Evolutionary conservation across 2,797 vertebrate species (phyloP).

Genomic region (Eremophila alpestris): DNA sequence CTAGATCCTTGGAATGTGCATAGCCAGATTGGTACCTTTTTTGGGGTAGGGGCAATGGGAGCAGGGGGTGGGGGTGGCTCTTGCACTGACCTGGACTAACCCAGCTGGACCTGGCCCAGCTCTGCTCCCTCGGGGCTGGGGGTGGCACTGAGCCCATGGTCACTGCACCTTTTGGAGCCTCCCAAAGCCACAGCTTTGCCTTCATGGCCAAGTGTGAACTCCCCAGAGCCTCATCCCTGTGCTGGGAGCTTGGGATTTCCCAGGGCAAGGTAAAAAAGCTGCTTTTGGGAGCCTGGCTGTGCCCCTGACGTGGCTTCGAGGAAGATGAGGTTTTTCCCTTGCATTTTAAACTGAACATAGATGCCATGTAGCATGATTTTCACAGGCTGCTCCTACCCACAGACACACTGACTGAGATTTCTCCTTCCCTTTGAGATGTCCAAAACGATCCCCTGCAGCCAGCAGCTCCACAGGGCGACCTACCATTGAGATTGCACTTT

Average conservation of each 20-base stretch:
- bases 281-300: background rate
- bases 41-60: background rate
- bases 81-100: background rate
- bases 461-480: background rate
- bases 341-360: background rate
- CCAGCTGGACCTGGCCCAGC: background rate
- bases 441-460: background rate
- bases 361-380: background rate
- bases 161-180: background rate
- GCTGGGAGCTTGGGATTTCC: background rate
- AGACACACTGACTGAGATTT: background rate
- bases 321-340: background rate
- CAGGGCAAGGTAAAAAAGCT: background rate
- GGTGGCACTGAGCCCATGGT: background rate
- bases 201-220: rapidly evolving
- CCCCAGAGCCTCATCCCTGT: background rate
- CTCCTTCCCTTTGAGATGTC: background rate
- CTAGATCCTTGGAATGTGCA: conserved; percentile 53
- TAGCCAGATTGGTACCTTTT: conserved; percentile 58
- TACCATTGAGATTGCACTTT: conserved; percentile 38
- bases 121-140: background rate
- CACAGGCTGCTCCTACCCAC: conserved; percentile 1
- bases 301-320: background rate
- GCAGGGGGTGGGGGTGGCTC: background rate
- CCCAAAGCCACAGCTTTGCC: background rate